Evolutionary conservation across 1,140 invertebrate species (phyloP), one percentile per base, ranked within the genome.

Genomic region (Lepidurus arcticus): DNA sequence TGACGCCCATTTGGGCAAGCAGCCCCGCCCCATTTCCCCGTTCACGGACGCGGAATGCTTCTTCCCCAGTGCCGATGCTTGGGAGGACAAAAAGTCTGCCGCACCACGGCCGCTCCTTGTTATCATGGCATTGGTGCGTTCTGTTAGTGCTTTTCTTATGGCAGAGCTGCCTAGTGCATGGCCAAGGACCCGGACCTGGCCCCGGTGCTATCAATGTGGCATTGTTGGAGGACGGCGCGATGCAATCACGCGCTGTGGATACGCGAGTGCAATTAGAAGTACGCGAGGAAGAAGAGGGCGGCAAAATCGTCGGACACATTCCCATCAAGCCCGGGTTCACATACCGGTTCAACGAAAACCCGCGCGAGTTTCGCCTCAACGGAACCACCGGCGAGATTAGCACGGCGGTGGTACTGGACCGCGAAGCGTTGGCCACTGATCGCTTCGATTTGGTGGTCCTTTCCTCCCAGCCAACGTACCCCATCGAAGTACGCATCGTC

Each of bases 391-490:
- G 94, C 10, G 91, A 94, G 83, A 93, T 97, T 42, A 89, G 88
- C 81, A 96, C 94, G 0, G 91, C 91, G 76, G 88, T 90, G 42
- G 87, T 93, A 16, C 85, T 96, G 44, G 94, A 97, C 85, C 87
- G 94, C 6, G 94, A 97, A 84, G 88, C 88, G 6, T 85, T 95
- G 75, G 42, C 78, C 3, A 91, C 88, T 80, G 93, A 95, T 82
- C 88, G 92, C 42, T 96, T 94, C 84, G 94, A 96, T 82, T 87
- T 96, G 76, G 94, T 97, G 21, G 92, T 96, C 4, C 86, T 96
- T 21, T 96, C 94, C 10, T 95, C 93, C 83, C 94, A 95, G 83
- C 94, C 95, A 4, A 96, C 94, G 0, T 96, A 96, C 85, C 94
- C 94, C 0, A 94, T 97, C 77, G 94, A 96, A 85, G 94, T 97